A percentile compares a stretch with the other conserved stretches of the same genome.
These are phyloP conservation scores for Homalodisca vitripennis DNA, from an alignment of 1,140 invertebrate genomes.

Conservation along the genomic window DNA sequence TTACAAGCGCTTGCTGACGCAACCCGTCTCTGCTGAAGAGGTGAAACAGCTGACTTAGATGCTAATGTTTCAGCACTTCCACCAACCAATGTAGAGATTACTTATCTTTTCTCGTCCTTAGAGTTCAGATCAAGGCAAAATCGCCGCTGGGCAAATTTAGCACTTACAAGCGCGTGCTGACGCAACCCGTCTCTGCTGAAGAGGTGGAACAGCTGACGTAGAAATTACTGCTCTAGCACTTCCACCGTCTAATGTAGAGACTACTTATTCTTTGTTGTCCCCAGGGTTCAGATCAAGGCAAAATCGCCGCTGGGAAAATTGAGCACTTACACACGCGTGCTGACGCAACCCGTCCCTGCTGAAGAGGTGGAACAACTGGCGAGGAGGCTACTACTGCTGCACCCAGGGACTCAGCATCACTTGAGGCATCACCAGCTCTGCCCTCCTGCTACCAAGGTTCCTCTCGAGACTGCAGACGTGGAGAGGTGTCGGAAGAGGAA, in stretches of 20 bases:
- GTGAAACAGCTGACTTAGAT: too few species aligned
- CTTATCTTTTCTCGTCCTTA: too few species aligned
- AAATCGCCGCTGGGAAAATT: conserved; percentile 66
- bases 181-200: conserved; percentile 60
- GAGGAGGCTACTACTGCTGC: neutral
- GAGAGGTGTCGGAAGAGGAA: neutral
- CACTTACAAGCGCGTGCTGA: conserved; percentile 66
- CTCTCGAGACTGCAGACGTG: conserved; percentile 9
- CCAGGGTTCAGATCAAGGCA: conserved; percentile 63
- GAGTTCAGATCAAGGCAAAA: conserved; percentile 63
- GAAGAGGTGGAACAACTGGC: conserved; percentile 53
- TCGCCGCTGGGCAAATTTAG: conserved; percentile 69
- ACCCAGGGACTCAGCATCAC: conserved; percentile 19
- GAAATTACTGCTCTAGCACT: neutral
- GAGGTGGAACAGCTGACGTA: conserved; percentile 49
- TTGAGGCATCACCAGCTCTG: conserved; percentile 35
- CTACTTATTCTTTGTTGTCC: too few species aligned
- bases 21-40: too few species aligned
- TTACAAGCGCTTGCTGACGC: too few species aligned
- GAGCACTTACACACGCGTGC: conserved; percentile 64
- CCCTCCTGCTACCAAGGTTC: conserved; percentile 19
- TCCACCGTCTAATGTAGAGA: too few species aligned
- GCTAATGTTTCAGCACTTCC: too few species aligned
- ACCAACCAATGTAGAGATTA: too few species aligned
- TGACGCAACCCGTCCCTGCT: conserved; percentile 62